Evolutionary conservation across 2,797 vertebrate genomes (phyloP).

Genomic region (Galagoides demidoff): DNA sequence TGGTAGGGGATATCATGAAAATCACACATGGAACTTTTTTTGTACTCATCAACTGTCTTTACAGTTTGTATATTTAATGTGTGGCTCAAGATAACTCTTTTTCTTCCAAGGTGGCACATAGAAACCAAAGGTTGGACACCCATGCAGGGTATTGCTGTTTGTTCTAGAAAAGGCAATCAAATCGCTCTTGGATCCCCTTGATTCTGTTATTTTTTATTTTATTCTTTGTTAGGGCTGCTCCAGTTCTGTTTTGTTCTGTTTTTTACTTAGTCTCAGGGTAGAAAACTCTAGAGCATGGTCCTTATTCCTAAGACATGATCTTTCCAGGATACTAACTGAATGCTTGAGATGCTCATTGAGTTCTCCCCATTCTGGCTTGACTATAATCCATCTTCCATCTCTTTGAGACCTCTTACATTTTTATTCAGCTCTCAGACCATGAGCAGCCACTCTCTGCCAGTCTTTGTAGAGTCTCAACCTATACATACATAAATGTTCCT

Average conservation of each 20-base stretch:
- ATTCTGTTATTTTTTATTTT: neutral
- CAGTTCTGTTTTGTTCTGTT: neutral
- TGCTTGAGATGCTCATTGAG: neutral
- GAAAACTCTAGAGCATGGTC: neutral
- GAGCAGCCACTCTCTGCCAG: neutral
- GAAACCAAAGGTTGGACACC: too few species aligned
- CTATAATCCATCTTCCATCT: neutral
- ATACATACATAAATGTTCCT: neutral
- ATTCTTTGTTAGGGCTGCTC: neutral
- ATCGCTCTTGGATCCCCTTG: neutral
- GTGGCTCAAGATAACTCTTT: too few species aligned
- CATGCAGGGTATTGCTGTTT: neutral
- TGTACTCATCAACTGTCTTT: too few species aligned
- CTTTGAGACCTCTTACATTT: neutral
- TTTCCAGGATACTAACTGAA: neutral
- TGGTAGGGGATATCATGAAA: too few species aligned
- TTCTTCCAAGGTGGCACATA: too few species aligned
- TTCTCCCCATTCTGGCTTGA: neutral
- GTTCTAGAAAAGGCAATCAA: neutral
- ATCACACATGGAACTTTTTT: too few species aligned
- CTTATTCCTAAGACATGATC: constrained; percentile 11
- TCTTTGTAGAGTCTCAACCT: neutral
- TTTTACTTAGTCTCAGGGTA: neutral
- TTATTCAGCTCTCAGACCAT: neutral
- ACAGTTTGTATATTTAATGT: too few species aligned